Base-by-base conservation (phyloP, 92 coral and sea anemone species). In the Meandrina meandrites region DNA sequence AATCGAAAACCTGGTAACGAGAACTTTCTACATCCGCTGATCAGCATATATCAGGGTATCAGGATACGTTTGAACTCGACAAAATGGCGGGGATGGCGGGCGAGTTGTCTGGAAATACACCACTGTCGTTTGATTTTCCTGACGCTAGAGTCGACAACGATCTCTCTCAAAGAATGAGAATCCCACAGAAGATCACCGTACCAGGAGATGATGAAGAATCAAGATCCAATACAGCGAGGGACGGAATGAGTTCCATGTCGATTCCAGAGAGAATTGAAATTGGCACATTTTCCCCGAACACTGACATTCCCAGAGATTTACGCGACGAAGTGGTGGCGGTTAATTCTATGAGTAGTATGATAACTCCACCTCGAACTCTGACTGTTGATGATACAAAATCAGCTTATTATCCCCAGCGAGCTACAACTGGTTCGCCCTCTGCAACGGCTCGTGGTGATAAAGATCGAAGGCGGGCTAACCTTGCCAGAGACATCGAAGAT, bases 301-400 rank as follows among this genome's bases (percentile, higher is more conserved):
- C 82, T 31, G 93, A 94, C 40, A 77, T 94, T 88, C 92, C 95
- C 30, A 88, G 94, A 34, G 95, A 88, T 32, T 73, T 93, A 60
- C 89, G 87, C 83, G 96, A 90, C 40, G 92, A 93, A 34, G 81
- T 93, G 47, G 92, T 93, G 77, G 82, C 93, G 56, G 89, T 82
- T 22, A 84, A 88, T 48, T 91, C 92, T 62, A 86, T 92, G 93
- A 96, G 99, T 34, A 94, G 96, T 48, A 97, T 97, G 99, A 76
- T 82, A 21, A 97, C 99, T 53, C 99, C 99, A 0, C 99, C 99
- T 47, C 85, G 99, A 42, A 97, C 98, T 35, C 78, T 97, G 78
- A 97, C 99, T 0, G 98, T 97, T 19, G 98, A 95, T 81, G 96
- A 97, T 64, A 89, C 99, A 57, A 88, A 93, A 16, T 94, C 98